Evolutionary conservation across 2,113 vertebrate genomes (phyloP), one percentile per base, ranked within the genome.

Genomic region (Poicephalus meyeri): DNA sequence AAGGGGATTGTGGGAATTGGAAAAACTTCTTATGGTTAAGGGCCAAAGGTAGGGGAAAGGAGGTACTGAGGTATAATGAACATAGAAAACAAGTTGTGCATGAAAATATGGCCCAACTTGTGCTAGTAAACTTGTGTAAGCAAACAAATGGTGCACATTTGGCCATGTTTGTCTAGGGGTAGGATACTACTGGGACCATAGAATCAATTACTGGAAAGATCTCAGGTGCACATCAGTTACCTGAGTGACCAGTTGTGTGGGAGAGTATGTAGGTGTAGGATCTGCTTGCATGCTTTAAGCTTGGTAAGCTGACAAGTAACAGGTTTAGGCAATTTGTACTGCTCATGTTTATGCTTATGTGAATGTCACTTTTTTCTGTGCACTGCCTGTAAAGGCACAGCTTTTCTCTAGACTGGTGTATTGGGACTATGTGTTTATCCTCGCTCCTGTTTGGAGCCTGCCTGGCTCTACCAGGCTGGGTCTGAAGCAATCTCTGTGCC

Each of bases 351-450:
- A 13, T 5, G 0, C 11, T 55, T 31, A 31, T 55, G 53, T 31
- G 16, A 86, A 52, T 6, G n/a, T 10, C 16, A 4, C 26, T n/a
- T 39, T 19, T 49, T n/a, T n/a, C 11, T 15, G 0, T 1, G 0
- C 0, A 12, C 47, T 24, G 17, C 33, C 87, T 33, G 23, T n/a
- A 26, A 37, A 74, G 35, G 35, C 28, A 31, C 19, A 35, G 0
- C 31, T 41, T 20, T 14, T 73, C 41, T 46, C 47, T 72, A 21
- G 46, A 25, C 55, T 16, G 18, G 12, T 19, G 7, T 29, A 12
- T 10, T 47, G 25, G 25, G 25, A 11, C 13, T 31, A 16, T 31
- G 42, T 21, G 20, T 56, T 80, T 46, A 65, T 64, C 58, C 68
- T 26, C 35, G 14, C 13, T 49, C 6, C 13, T 42, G 29, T 26